phyloP scores from a whole-genome alignment of 1,140 invertebrate genomes.

The Pseudobourletiella spinata region DNA sequence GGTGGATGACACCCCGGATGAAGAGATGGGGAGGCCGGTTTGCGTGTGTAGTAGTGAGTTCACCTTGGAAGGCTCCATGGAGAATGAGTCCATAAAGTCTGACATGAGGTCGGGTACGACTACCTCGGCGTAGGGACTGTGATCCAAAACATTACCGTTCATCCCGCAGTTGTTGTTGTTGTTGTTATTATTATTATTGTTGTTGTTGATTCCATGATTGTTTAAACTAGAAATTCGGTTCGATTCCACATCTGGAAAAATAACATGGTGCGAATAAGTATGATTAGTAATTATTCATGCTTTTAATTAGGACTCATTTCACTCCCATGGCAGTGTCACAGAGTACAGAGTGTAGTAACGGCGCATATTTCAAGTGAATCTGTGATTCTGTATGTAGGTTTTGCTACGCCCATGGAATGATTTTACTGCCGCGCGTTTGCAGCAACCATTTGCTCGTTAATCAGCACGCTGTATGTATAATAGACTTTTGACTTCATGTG shows the following conservation, averaged over 20 bases:
- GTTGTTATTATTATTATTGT: neutral
- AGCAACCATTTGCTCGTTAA: too few relatives aligned
- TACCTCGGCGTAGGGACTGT: constrained; percentile 34
- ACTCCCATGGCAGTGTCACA: too few relatives aligned
- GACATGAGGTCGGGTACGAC: constrained; percentile 44
- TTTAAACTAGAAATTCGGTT: constrained; percentile 9
- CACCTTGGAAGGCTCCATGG: constrained; percentile 37
- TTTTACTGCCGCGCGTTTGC: too few relatives aligned
- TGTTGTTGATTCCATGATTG: neutral
- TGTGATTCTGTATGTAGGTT: too few relatives aligned
- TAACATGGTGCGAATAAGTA: constrained; percentile 6
- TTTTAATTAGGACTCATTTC: too few relatives aligned
- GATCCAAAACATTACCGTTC: neutral
- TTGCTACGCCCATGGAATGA: too few relatives aligned
- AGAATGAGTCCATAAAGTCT: constrained; percentile 54
- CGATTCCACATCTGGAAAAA: constrained; percentile 29
- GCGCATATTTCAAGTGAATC: too few relatives aligned
- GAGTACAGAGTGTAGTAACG: too few relatives aligned
- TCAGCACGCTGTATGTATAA: too few relatives aligned
- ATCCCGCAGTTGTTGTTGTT: neutral
- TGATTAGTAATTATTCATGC: too few relatives aligned
- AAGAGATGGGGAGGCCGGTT: constrained; percentile 32
- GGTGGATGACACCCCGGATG: constrained; percentile 32
- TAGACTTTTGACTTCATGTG: too few relatives aligned
- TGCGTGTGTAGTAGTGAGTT: constrained; percentile 23